Evolutionary conservation across 2,113 vertebrate species (phyloP).

Genomic region (Nannospalax galili): DNA sequence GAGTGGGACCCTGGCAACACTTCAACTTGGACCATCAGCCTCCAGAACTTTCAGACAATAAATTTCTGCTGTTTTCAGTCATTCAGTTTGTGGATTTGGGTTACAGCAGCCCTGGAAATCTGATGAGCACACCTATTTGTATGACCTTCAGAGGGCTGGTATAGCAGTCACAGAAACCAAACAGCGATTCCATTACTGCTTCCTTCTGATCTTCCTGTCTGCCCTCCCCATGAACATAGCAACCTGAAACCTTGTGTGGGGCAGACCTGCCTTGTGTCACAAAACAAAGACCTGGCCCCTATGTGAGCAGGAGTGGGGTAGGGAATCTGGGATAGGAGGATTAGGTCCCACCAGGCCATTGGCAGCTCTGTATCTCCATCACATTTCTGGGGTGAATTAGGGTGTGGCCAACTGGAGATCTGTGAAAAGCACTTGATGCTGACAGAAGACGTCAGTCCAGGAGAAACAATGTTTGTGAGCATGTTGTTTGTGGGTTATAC

Average conservation of each 20-base stretch:
- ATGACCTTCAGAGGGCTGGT: background rate
- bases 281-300: background rate
- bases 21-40: background rate
- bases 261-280: background rate
- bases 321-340: background rate
- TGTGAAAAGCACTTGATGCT: background rate
- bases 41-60: background rate
- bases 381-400: background rate
- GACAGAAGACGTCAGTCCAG: background rate
- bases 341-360: accelerated
- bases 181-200: background rate
- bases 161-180: background rate
- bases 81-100: background rate
- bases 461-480: background rate
- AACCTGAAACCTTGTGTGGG: background rate
- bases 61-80: background rate
- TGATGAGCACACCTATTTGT: accelerated
- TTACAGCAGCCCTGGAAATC: background rate
- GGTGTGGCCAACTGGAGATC: background rate
- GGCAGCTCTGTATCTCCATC: background rate
- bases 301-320: background rate
- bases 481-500: background rate
- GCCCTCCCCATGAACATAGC: background rate
- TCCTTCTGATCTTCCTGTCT: slow-evolving; percentile 14
- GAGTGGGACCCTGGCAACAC: background rate